These are phyloP conservation scores for Argyresthia albistria DNA, from an alignment of 2,888 invertebrate species.

Conservation along the genomic window DNA sequence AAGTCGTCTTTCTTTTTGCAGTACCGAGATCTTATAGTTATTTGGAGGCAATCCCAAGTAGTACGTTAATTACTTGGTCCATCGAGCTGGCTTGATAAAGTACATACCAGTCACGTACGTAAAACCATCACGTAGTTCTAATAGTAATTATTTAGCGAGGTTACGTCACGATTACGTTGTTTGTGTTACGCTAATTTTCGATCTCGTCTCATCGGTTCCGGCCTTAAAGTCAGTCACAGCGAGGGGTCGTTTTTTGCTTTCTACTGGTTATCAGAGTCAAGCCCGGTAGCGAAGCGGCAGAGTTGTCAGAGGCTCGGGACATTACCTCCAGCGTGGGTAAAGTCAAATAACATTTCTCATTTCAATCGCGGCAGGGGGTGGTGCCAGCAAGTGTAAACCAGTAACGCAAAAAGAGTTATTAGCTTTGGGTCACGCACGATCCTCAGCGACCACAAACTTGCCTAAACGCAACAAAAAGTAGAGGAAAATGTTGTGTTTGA, in stretches of 20 bases:
- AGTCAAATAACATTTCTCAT: slow-evolving; percentile 3
- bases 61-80: too few species aligned
- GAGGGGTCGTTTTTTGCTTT: slow-evolving; percentile 21
- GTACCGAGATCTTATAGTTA: too few species aligned
- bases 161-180: slow-evolving; percentile 33
- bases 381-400: background rate
- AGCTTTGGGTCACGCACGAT: background rate
- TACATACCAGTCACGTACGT: background rate
- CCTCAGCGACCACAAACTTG: background rate
- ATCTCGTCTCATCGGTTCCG: slow-evolving; percentile 19
- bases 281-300: slow-evolving; percentile 3
- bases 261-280: background rate
- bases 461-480: background rate
- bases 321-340: background rate
- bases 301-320: background rate
- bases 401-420: background rate
- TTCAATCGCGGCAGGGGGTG: background rate
- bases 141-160: slow-evolving; percentile 6
- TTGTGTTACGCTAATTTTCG: slow-evolving; percentile 21
- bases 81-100: too few species aligned
- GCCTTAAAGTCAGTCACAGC: slow-evolving; percentile 27
- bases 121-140: background rate
- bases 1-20: too few species aligned
- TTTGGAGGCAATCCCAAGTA: too few species aligned
- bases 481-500: background rate